Evolutionary conservation across 1,140 invertebrate genomes (phyloP).

Genomic region (Zaprionus capensis): DNA sequence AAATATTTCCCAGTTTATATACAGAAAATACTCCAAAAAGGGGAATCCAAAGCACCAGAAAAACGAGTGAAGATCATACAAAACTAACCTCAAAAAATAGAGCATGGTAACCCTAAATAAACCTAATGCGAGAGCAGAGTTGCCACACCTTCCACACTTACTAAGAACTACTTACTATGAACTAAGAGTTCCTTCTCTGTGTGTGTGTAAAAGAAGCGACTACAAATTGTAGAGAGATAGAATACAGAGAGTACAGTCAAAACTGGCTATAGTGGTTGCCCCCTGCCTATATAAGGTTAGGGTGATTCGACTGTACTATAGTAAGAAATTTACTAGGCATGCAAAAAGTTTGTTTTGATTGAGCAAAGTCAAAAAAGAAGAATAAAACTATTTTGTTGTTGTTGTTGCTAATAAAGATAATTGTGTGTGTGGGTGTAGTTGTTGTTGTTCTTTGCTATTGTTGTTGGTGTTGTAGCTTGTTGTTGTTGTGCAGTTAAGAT

Average conservation of each 20-base stretch:
- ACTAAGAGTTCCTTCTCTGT: background rate
- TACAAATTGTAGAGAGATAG: background rate
- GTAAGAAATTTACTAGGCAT: slow-evolving; percentile 29
- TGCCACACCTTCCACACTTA: background rate
- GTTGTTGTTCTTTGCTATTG: slow-evolving; percentile 2
- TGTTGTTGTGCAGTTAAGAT: slow-evolving; percentile 34
- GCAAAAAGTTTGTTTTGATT: slow-evolving; percentile 34
- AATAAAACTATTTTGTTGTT: slow-evolving; percentile 13
- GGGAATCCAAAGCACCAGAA: slow-evolving; percentile 17
- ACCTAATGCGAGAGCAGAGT: background rate
- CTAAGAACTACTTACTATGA: slow-evolving; percentile 12
- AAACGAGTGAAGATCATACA: background rate
- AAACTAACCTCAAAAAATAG: background rate
- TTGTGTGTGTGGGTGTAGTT: slow-evolving; percentile 18
- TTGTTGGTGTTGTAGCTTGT: slow-evolving; percentile 22
- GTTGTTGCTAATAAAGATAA: slow-evolving; percentile 2
- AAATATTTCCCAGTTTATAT: slow-evolving; percentile 7
- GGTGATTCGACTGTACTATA: background rate
- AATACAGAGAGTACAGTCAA: background rate
- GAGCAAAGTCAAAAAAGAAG: slow-evolving; percentile 10
- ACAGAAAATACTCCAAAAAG: slow-evolving; percentile 3
- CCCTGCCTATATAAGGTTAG: background rate
- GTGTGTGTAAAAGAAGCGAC: background rate
- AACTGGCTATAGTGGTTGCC: background rate
- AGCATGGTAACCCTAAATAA: background rate